Conservation (phyloP, 2,888 invertebrate genomes). For the Volucella inanis region DNA sequence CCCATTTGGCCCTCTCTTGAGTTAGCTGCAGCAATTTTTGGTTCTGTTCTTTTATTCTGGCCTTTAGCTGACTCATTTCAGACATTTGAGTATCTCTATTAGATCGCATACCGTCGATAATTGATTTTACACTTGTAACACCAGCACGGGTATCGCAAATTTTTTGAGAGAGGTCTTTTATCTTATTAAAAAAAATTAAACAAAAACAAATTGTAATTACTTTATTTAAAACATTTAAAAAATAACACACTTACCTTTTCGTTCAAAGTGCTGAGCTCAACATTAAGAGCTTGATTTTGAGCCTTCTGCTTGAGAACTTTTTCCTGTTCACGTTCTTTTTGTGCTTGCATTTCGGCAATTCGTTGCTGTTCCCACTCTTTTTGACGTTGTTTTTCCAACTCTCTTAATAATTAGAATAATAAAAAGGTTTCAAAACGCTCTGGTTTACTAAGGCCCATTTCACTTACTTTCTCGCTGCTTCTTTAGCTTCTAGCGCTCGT, state of each 20-base stretch:
- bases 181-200: slow-evolving; percentile 83
- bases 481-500: slow-evolving; percentile 90
- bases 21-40: slow-evolving; percentile 90
- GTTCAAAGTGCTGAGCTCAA: slow-evolving; percentile 88
- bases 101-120: slow-evolving; percentile 97
- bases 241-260: slow-evolving; percentile 79
- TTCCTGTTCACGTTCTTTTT: slow-evolving; percentile 93
- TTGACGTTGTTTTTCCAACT: slow-evolving; percentile 97
- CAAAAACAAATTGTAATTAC: slow-evolving; percentile 5
- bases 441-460: not conserved
- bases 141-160: slow-evolving; percentile 93
- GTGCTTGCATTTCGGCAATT: slow-evolving; percentile 92
- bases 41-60: slow-evolving; percentile 92
- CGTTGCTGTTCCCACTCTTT: slow-evolving; percentile 97
- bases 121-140: slow-evolving; percentile 94
- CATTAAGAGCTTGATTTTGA: slow-evolving; percentile 91
- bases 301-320: slow-evolving; percentile 93
- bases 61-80: slow-evolving; percentile 92
- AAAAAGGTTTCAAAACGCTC: not conserved
- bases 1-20: slow-evolving; percentile 92
- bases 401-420: slow-evolving; percentile 84
- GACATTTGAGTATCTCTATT: slow-evolving; percentile 95
- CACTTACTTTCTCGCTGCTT: slow-evolving; percentile 87
- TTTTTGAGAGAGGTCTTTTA: slow-evolving; percentile 91
- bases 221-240: not conserved